Base-by-base conservation (phyloP, 2,797 vertebrate genomes). In the Chaetophractus vellerosus region DNA sequence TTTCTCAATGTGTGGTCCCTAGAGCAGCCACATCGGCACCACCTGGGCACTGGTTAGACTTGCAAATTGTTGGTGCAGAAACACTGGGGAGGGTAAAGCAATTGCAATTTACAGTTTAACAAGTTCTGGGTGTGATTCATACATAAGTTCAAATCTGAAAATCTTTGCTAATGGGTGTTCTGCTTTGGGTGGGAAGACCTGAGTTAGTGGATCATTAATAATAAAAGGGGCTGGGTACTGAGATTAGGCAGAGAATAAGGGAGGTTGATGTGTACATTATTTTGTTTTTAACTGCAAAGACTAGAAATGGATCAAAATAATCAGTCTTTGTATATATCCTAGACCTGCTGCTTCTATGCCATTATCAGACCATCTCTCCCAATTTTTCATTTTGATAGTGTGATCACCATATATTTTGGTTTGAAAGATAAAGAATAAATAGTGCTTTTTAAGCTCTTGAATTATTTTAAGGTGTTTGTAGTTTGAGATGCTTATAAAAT, bases 401-500 rank as follows among this genome's bases (percentile, higher is more conserved):
- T 31, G 3, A 23, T 31, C 8, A 26, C 66, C 63, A 48, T 31
- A 16, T 50, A 74, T 69, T 74, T 81, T 90, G 1, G 19, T 80
- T 59, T 57, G 5, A 61, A 79, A 81, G 28, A 28, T 68, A 76
- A 83, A 76, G 6, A 68, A 48, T 59, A 76, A 81, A 59, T 59
- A 21, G 36, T 64, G 69, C 28, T 45, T 90, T 75, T 76, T 71
- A 88, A 86, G 26, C 26, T 80, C 12, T 86, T 41, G 10, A 36
- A 71, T 63, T 88, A 59, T 52, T 84, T 78, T 52, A 63, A 68
- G 1, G 9, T 69, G 50, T 83, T 75, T 68, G 6, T 69, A 75
- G 64, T 71, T 93, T 88, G 31, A 93, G 26, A 69, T 71, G 26
- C 50, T 52, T 64, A 36, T 21, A 84, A n/a, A n/a, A n/a, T 82